Conservation (phyloP, 1,140 invertebrate genomes). For the Rhopalosiphum padi region DNA sequence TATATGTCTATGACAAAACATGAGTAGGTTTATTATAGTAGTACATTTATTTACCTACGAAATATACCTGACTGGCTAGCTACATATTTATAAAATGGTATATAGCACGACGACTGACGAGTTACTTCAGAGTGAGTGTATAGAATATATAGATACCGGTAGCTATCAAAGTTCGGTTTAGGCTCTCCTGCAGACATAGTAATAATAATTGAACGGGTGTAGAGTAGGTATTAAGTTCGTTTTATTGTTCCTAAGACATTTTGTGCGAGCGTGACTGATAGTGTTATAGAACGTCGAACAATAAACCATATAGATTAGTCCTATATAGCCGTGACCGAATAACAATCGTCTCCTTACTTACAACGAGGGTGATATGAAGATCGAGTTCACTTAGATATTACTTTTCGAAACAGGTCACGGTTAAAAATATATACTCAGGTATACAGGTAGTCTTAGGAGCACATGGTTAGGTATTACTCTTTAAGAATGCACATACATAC, state of each 20-base stretch:
- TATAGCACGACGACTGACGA: background rate
- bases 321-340: conserved; percentile 42
- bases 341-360: conserved; percentile 28
- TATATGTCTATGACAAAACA: background rate
- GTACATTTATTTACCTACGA: background rate
- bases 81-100: background rate
- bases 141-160: background rate
- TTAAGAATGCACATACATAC: background rate
- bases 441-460: background rate
- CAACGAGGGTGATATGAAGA: conserved; percentile 27
- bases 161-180: conserved; percentile 20
- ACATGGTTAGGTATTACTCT: background rate
- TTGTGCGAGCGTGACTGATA: conserved; percentile 46
- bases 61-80: background rate
- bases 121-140: background rate
- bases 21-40: too few species aligned
- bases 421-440: background rate
- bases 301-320: conserved; percentile 45
- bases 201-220: background rate
- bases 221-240: conserved; percentile 31
- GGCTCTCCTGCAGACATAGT: background rate
- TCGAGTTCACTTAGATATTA: conserved; percentile 8
- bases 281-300: conserved; percentile 9
- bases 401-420: conserved; percentile 25
- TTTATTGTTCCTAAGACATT: conserved; percentile 37